phyloP scores from a whole-genome alignment of 2,113 vertebrate genomes.

The Strix aluco region DNA sequence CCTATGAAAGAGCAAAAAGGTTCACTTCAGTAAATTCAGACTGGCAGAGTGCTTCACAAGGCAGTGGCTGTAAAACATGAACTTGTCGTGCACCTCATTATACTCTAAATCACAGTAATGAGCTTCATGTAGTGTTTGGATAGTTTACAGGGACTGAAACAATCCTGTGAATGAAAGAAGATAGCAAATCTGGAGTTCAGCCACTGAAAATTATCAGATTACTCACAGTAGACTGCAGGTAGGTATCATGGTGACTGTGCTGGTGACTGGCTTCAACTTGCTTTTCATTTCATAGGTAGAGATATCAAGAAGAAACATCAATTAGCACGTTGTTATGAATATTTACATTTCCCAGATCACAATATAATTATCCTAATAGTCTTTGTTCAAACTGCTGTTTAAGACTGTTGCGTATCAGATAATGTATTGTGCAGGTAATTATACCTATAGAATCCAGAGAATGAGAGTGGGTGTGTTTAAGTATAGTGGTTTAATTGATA shows the following conservation, averaged over 20 bases:
- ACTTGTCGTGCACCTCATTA: neutral
- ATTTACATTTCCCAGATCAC: neutral
- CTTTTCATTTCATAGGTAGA: neutral
- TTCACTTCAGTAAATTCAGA: neutral
- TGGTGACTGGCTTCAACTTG: neutral
- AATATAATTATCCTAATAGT: neutral
- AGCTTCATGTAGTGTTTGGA: neutral
- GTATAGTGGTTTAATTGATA: neutral
- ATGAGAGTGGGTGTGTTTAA: neutral
- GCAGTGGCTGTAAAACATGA: neutral
- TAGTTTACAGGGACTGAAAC: neutral
- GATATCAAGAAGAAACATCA: neutral
- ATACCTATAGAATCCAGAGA: neutral
- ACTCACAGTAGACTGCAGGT: neutral
- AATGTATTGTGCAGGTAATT: neutral
- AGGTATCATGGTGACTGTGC: neutral
- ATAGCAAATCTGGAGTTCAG: neutral
- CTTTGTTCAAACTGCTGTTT: neutral
- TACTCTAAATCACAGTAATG: neutral
- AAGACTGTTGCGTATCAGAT: neutral
- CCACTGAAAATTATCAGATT: neutral
- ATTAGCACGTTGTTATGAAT: neutral
- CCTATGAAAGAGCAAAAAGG: neutral
- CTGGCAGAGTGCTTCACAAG: neutral
- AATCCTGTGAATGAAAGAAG: neutral